These are phyloP conservation scores for Beaufortia kweichowensis DNA, from an alignment of 2,113 vertebrate species.

Conservation along the genomic window DNA sequence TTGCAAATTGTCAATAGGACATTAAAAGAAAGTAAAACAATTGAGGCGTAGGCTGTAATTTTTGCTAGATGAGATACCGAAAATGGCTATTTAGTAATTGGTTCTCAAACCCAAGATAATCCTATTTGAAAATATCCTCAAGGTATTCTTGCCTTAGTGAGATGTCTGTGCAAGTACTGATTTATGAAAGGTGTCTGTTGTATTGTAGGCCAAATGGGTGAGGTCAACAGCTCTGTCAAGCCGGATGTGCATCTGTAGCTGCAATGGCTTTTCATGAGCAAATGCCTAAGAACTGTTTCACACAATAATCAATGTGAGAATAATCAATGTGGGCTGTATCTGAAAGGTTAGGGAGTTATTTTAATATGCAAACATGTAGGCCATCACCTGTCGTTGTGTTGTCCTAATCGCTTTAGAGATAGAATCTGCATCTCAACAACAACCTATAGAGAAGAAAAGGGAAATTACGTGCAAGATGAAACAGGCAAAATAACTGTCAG, in stretches of 20 bases:
- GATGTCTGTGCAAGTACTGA: conserved; percentile 65
- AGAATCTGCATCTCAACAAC: not conserved
- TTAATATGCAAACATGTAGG: not conserved
- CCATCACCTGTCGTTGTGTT: not conserved
- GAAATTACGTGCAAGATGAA: not conserved
- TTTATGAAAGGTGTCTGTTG: conserved; percentile 68
- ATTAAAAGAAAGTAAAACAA: conserved; percentile 49
- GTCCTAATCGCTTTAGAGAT: not conserved
- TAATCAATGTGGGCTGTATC: conserved; percentile 4
- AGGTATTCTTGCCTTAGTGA: conserved; percentile 60
- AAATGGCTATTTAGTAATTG: conserved; percentile 60
- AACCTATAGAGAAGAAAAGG: too few relatives aligned
- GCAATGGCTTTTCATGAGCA: not conserved
- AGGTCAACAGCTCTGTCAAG: conserved; percentile 1
- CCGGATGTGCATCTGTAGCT: conserved; percentile 12
- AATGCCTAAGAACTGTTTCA: not conserved
- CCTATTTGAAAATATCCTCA: conserved; percentile 70
- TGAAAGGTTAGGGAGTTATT: not conserved
- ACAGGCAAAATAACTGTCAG: conserved; percentile 51
- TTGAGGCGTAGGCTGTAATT: conserved; percentile 52
- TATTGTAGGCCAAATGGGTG: conserved; percentile 39
- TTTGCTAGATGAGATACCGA: conserved; percentile 59
- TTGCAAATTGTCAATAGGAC: not conserved
- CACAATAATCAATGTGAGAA: too few relatives aligned
- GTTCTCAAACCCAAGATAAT: conserved; percentile 66